Conservation (phyloP, 2,888 invertebrate genomes). For the Limnephilus rhombicus region DNA sequence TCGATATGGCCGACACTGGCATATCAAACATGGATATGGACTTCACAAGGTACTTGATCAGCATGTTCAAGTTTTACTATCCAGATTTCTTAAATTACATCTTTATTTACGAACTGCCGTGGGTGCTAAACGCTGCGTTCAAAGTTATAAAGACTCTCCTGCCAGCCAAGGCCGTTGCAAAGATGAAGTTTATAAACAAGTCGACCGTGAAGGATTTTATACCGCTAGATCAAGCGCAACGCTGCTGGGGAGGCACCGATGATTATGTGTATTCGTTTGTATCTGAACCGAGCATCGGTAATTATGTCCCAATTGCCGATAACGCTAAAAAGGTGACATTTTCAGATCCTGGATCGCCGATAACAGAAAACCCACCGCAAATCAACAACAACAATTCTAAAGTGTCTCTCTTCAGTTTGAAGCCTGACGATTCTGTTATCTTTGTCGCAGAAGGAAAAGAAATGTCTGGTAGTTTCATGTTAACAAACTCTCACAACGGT, state of each 20-base stretch:
- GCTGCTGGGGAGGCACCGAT: conserved; percentile 89
- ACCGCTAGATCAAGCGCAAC: conserved; percentile 84
- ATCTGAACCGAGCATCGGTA: conserved; percentile 76
- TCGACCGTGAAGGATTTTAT: conserved; percentile 86
- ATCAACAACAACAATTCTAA: background rate
- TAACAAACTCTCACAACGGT: conserved; percentile 83
- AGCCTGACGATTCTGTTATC: conserved; percentile 84
- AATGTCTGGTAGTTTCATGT: conserved; percentile 80
- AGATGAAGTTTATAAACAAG: conserved; percentile 90
- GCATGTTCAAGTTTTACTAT: conserved; percentile 92
- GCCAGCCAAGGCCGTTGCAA: conserved; percentile 92
- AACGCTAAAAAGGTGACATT: conserved; percentile 75
- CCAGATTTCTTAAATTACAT: conserved; percentile 93
- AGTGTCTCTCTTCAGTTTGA: conserved; percentile 77
- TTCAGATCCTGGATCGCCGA: conserved; percentile 66
- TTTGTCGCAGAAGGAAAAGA: conserved; percentile 85
- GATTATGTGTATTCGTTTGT: conserved; percentile 85
- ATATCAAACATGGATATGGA: conserved; percentile 95
- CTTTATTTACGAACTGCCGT: conserved; percentile 95
- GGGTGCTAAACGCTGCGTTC: conserved; percentile 95
- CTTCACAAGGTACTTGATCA: conserved; percentile 91
- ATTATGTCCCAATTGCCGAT: conserved; percentile 66
- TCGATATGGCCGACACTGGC: conserved; percentile 94
- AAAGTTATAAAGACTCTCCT: conserved; percentile 92
- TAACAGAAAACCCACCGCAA: conserved; percentile 70